Percentiles rank a stretch among this genome's conserved stretches.
phyloP scores from a whole-genome alignment of 2,797 vertebrate genomes.

The Poecilia gillii region DNA sequence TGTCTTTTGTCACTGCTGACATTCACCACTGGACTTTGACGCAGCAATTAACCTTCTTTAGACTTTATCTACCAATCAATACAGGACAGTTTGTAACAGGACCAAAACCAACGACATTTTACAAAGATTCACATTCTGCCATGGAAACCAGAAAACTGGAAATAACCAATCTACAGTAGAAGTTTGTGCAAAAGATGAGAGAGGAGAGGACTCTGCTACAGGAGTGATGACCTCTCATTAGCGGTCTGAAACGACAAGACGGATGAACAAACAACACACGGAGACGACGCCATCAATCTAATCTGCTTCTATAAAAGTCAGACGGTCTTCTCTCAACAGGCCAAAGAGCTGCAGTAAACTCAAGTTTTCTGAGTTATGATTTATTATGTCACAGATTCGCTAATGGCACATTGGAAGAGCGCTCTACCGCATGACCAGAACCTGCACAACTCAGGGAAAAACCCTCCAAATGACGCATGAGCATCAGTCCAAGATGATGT shows the following conservation, averaged over 20 bases:
- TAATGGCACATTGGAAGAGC: constrained; percentile 1
- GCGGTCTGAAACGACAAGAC: neutral
- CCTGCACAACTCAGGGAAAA: neutral
- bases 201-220: neutral
- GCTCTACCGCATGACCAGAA: neutral
- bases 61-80: neutral
- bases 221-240: neutral
- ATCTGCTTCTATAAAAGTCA: constrained; percentile 29
- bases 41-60: neutral
- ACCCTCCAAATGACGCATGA: constrained; percentile 14
- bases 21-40: neutral
- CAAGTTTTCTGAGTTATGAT: constrained; percentile 23
- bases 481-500: constrained; percentile 33
- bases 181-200: neutral
- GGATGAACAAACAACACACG: constrained; percentile 13
- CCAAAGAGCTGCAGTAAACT: neutral
- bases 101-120: neutral
- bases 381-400: constrained; percentile 19
- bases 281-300: constrained; percentile 6
- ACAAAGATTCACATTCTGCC: neutral
- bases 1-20: neutral
- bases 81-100: neutral
- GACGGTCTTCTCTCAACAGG: constrained; percentile 6
- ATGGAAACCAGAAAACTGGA: neutral
- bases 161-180: neutral